Percentiles rank a stretch among this genome's conserved stretches.
phyloP scores from a whole-genome alignment of 1,140 invertebrate genomes.

The Elymnias hypermnestra region DNA sequence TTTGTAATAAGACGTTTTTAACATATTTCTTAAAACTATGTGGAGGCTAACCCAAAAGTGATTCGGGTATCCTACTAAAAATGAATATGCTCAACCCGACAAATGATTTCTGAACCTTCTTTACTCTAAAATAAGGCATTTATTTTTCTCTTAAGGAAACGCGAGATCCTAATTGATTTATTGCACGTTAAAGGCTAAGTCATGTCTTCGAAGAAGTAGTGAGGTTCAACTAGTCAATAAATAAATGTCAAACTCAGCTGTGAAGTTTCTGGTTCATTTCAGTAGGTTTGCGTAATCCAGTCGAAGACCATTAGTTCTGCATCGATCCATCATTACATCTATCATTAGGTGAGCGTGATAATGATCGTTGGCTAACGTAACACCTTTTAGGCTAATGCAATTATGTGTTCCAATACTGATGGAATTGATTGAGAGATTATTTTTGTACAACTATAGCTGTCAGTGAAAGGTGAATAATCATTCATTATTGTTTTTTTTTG shows the following conservation, averaged over 20 bases:
- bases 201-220: no score
- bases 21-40: no score
- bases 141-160: no score
- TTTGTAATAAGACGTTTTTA: no score
- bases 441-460: neutral
- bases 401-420: conserved; percentile 8
- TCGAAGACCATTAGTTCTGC: conserved; percentile 4
- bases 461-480: conserved; percentile 10
- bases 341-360: conserved; percentile 14
- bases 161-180: no score
- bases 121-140: no score
- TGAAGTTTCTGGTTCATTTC: neutral
- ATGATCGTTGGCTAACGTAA: conserved; percentile 15
- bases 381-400: conserved; percentile 16
- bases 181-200: no score
- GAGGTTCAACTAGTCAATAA: neutral
- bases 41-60: no score
- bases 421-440: conserved; percentile 16
- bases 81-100: no score
- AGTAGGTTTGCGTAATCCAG: conserved; percentile 11
- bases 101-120: no score
- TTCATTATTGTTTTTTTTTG: conserved; percentile 4
- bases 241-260: no score
- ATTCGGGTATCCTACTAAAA: no score
- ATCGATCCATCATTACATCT: conserved; percentile 6